Evolutionary conservation across 2,888 invertebrate genomes (phyloP).

Genomic region (Cerceris ruficornis): DNA sequence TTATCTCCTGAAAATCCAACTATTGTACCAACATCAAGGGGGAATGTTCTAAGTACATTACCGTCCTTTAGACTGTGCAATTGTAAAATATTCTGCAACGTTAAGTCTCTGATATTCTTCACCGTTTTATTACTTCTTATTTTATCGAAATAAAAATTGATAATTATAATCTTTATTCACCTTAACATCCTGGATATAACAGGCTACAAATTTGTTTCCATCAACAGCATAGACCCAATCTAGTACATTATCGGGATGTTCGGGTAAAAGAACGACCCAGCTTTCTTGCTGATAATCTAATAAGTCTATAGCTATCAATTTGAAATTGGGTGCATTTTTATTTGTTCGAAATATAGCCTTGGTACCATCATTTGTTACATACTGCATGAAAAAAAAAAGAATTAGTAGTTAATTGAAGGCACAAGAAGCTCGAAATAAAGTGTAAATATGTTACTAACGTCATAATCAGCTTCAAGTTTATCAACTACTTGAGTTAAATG

Average conservation of each 20-base stretch:
- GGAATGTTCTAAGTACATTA: conserved; percentile 87
- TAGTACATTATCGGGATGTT: conserved; percentile 93
- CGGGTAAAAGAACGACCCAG: conserved; percentile 92
- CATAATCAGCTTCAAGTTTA: conserved; percentile 96
- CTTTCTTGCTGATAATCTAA: conserved; percentile 87
- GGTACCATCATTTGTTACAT: conserved; percentile 93
- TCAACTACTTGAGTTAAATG: conserved; percentile 91
- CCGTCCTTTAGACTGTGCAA: conserved; percentile 90
- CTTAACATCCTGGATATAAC: conserved; percentile 97
- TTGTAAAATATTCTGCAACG: conserved; percentile 89
- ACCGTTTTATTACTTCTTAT: conserved; percentile 7
- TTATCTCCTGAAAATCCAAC: conserved; percentile 93
- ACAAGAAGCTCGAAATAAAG: conserved; percentile 10
- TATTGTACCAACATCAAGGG: conserved; percentile 93
- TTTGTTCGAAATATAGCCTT: conserved; percentile 95
- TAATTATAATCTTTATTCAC: conserved; percentile 81
- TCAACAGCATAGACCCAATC: conserved; percentile 95
- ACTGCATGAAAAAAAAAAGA: conserved; percentile 83
- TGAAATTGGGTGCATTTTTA: conserved; percentile 95
- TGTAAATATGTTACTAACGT: conserved; percentile 83
- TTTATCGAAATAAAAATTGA: neutral
- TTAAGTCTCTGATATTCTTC: conserved; percentile 16
- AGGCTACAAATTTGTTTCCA: conserved; percentile 92
- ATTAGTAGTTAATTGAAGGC: conserved; percentile 22
- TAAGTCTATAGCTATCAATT: conserved; percentile 92